Evolutionary conservation across 2,797 vertebrate species (phyloP).

Genomic region (Microctenopoma lineatum): DNA sequence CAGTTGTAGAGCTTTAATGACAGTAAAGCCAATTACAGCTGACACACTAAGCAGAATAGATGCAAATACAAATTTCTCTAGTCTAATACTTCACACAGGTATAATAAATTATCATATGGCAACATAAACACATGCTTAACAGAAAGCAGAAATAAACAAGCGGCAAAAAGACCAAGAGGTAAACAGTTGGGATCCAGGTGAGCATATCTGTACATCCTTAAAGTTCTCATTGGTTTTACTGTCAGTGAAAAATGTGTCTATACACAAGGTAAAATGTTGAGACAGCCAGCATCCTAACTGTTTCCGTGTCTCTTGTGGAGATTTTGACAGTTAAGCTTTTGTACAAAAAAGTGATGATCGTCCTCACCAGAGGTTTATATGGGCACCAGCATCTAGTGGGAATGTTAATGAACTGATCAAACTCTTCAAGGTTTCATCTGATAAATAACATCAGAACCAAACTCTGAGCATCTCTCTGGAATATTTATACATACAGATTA

Average conservation of each 20-base stretch:
- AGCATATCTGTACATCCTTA: slow-evolving; percentile 53
- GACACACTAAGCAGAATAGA: slow-evolving; percentile 92
- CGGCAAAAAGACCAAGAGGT: slow-evolving; percentile 66
- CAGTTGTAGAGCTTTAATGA: slow-evolving; percentile 89
- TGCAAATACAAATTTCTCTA: slow-evolving; percentile 91
- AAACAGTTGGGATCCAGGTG: slow-evolving; percentile 45
- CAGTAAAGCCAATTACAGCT: slow-evolving; percentile 94
- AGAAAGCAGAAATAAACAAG: slow-evolving; percentile 74
- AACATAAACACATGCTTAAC: slow-evolving; percentile 88
- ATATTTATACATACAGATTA: background rate
- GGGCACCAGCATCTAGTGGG: slow-evolving; percentile 25
- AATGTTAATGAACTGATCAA: background rate
- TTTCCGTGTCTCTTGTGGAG: slow-evolving; percentile 19
- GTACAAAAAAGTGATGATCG: background rate
- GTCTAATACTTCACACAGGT: slow-evolving; percentile 93
- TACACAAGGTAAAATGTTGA: slow-evolving; percentile 63
- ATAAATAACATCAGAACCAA: too few relatives aligned
- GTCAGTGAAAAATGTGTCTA: slow-evolving; percentile 71
- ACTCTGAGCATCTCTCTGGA: too few relatives aligned
- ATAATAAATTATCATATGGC: slow-evolving; percentile 97
- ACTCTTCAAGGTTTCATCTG: background rate
- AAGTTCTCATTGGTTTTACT: slow-evolving; percentile 53
- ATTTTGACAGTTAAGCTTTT: slow-evolving; percentile 7
- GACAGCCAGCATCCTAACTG: slow-evolving; percentile 27
- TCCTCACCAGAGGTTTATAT: slow-evolving; percentile 4